Conservation (phyloP, 2,888 invertebrate species). For the Melangyna quadrimaculata region DNA sequence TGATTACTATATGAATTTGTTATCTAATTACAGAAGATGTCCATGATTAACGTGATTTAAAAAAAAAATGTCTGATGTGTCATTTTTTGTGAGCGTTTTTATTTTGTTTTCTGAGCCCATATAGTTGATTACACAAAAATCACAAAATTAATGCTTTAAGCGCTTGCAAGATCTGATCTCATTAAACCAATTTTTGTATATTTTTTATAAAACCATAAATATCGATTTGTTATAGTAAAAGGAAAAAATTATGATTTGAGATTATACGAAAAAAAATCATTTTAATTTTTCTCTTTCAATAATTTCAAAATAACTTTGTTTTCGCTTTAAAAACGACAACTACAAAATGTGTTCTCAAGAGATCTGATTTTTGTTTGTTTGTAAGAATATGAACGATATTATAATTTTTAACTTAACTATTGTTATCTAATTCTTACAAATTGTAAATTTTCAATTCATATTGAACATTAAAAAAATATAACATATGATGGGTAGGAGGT, state of each 20-base stretch:
- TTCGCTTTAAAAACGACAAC: neutral
- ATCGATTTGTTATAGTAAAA: neutral
- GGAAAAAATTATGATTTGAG: neutral
- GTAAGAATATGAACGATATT: slow-evolving; percentile 20
- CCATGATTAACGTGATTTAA: neutral
- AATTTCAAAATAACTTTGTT: neutral
- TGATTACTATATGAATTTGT: neutral
- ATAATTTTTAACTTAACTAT: neutral
- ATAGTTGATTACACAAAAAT: neutral
- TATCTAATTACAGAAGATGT: neutral
- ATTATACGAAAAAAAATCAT: neutral
- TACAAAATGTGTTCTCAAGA: slow-evolving; percentile 1
- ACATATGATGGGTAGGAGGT: neutral
- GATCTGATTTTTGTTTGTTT: slow-evolving; percentile 1
- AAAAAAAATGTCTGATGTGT: neutral
- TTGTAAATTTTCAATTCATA: slow-evolving; percentile 35
- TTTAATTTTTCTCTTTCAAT: neutral
- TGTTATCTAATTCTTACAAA: slow-evolving; percentile 30
- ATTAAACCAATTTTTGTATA: slow-evolving; percentile 12
- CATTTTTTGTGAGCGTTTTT: slow-evolving; percentile 4
- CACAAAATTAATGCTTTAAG: neutral
- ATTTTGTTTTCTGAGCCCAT: neutral
- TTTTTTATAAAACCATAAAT: neutral
- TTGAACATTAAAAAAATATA: slow-evolving; percentile 19
- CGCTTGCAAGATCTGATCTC: slow-evolving; percentile 9